Base-by-base conservation (phyloP, 2,113 vertebrate species). In the Xenopus laevis region DNA sequence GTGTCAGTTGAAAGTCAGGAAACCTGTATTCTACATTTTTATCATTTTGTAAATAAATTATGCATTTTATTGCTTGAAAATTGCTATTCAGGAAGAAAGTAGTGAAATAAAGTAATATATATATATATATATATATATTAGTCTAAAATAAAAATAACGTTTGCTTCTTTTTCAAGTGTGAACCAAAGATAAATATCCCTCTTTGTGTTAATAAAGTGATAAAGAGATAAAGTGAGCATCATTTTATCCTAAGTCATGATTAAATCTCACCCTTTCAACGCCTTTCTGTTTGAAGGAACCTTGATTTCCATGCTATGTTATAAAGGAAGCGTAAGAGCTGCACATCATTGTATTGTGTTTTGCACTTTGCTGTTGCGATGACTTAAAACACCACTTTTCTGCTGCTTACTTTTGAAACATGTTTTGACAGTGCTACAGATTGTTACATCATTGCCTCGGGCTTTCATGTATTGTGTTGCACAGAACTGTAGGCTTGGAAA, bases 381-480 rank as follows among this genome's bases (percentile, higher is more conserved):
- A 53, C 27, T 74, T 59, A n/a, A 68, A 12, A n/a, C 47, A 46
- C 45, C 67, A 7, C 13, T 23, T 68, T 40, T 57, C 67, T 12
- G 8, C 50, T 30, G 50, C 52, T 68, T n/a, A 52, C 67, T 33
- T 33, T 40, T 50, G n/a, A 33, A 74, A 74, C 57, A 66, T 74
- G 44, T 52, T 74, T 60, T 74, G 65, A 67, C 72, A 74, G 65
- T n/a, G 27, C 40, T 60, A 23, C 71, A 72, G 50, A 65, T 65
- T 57, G 47, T 55, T 65, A 50, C 17, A 50, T 46, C 18, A 21
- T 68, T 50, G 55, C 72, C 65, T 17, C 44, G 5, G 72, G 65
- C 64, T 57, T 74, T 65, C 10, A 74, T 59, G 40, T 74, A 52
- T 33, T 16, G 61, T 64, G 10, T 64, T 64, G 30, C 27, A 64